Evolutionary conservation across 2,797 vertebrate genomes (phyloP).

Genomic region (Myotis vivesi): DNA sequence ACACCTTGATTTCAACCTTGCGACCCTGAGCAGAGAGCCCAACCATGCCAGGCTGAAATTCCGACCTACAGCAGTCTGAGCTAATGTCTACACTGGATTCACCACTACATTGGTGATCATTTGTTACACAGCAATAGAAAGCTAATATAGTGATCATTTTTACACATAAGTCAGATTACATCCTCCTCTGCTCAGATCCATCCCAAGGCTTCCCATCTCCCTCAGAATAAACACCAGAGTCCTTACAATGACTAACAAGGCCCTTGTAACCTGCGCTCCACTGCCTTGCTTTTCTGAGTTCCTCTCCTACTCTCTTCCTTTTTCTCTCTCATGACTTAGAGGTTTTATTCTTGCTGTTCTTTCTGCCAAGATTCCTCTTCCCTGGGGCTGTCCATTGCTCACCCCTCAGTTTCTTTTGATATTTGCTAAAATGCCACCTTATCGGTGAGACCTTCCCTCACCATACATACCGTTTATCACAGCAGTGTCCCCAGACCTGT

Average conservation of each 20-base stretch:
- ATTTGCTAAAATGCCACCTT: background rate
- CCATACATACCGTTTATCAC: background rate
- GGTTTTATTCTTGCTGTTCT: background rate
- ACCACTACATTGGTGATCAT: background rate
- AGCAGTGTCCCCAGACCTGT: background rate
- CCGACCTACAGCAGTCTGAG: background rate
- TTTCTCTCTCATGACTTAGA: background rate
- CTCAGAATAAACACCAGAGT: no score
- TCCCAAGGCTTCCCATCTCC: background rate
- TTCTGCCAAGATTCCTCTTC: background rate
- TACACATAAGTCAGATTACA: background rate
- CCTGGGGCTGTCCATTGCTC: background rate
- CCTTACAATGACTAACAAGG: background rate
- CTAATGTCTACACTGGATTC: background rate
- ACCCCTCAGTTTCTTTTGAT: background rate
- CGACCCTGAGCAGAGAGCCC: background rate
- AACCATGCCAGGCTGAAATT: background rate
- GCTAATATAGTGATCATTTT: background rate
- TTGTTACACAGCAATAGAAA: background rate
- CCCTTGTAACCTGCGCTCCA: background rate
- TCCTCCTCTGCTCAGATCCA: background rate
- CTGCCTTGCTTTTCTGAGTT: background rate
- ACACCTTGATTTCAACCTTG: background rate
- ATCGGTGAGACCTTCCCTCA: background rate
- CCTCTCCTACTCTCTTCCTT: background rate